Percentiles rank a stretch among this genome's conserved stretches.
Evolutionary conservation across 2,113 vertebrate genomes (phyloP).

Genomic region (Halichoerus grypus): DNA sequence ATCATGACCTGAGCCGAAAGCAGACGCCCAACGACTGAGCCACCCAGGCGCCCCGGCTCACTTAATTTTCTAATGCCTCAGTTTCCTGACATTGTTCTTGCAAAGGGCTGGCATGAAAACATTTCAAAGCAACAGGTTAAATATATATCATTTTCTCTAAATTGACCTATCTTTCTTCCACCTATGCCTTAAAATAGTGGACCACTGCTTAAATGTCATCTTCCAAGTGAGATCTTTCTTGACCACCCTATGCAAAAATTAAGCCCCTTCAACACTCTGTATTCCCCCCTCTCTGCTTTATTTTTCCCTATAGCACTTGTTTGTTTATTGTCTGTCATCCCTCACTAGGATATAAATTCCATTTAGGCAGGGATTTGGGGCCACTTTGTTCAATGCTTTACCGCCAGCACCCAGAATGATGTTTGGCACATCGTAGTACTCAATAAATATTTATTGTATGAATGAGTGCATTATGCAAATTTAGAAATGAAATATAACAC

Average conservation of each 20-base stretch:
- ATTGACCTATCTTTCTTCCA: not conserved
- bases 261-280: not conserved
- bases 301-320: not conserved
- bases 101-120: not conserved
- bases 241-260: not conserved
- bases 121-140: slow-evolving; percentile 39
- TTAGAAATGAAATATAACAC: not conserved
- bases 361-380: not conserved
- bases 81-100: slow-evolving; percentile 16
- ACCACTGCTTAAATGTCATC: not conserved
- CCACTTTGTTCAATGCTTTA: not conserved
- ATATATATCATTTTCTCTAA: not conserved
- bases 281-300: not conserved
- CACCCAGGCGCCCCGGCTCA: not conserved
- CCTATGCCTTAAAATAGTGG: not conserved
- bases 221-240: not conserved
- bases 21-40: no score
- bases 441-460: not conserved
- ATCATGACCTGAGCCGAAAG: no score
- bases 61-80: slow-evolving; percentile 7
- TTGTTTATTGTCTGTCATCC: not conserved
- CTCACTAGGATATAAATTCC: not conserved
- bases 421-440: not conserved
- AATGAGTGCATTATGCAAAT: not conserved
- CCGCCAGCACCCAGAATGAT: not conserved